Evolutionary conservation across 1,140 invertebrate genomes (phyloP).

Genomic region (Lucilia cuprina): DNA sequence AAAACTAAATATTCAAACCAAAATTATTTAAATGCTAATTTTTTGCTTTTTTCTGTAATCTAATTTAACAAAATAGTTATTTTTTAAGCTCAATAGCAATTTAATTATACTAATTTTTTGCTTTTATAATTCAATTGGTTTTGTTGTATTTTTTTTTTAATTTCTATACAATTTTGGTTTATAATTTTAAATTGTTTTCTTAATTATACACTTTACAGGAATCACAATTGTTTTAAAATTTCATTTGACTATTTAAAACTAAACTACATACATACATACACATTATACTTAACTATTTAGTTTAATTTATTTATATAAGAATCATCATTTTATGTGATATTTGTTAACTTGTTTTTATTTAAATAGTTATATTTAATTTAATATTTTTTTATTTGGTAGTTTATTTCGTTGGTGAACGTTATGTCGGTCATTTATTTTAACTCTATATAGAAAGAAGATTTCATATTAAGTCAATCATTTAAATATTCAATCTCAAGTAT

Average conservation of each 20-base stretch:
- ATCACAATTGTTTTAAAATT: slow-evolving; percentile 22
- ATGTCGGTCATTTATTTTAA: neutral
- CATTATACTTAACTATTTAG: neutral
- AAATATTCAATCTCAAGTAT: too few relatives aligned
- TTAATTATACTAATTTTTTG: neutral
- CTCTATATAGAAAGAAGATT: neutral
- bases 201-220: slow-evolving; percentile 17
- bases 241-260: neutral
- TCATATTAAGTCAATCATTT: too few relatives aligned
- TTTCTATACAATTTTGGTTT: neutral
- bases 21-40: neutral
- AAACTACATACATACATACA: too few relatives aligned
- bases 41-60: too few relatives aligned
- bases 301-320: neutral
- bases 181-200: neutral
- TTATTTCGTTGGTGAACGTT: neutral
- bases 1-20: neutral
- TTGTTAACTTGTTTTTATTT: neutral
- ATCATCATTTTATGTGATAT: neutral
- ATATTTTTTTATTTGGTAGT: neutral
- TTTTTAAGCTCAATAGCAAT: neutral
- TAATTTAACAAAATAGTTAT: neutral
- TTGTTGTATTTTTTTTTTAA: neutral
- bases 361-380: neutral
- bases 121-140: neutral